These are phyloP conservation scores for Ciconia stormi DNA, from an alignment of 2,113 vertebrate species.

Conservation along the genomic window DNA sequence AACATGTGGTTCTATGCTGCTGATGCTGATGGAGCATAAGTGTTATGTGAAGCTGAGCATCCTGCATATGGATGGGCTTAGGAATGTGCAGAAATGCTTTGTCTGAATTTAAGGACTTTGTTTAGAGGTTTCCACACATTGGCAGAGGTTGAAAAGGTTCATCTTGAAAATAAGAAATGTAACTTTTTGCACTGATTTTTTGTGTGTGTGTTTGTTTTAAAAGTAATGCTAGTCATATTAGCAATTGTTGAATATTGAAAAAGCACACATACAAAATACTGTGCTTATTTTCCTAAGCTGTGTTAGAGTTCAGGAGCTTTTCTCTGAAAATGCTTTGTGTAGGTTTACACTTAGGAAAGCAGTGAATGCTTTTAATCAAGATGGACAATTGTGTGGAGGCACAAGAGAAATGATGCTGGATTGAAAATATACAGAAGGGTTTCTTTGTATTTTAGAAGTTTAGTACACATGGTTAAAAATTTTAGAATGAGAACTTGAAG, in stretches of 20 bases:
- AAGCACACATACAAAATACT: background rate
- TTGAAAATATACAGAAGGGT: background rate
- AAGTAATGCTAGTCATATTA: background rate
- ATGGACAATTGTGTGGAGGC: background rate
- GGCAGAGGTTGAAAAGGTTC: slow-evolving; percentile 23
- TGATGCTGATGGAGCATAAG: background rate
- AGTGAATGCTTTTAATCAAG: background rate
- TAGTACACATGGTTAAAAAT: background rate
- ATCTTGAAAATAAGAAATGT: background rate
- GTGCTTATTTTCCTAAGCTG: background rate
- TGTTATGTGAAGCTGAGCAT: background rate
- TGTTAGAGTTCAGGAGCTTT: background rate
- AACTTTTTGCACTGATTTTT: background rate
- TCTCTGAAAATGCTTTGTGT: background rate
- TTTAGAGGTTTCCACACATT: background rate
- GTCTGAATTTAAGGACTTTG: background rate
- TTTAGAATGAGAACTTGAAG: background rate
- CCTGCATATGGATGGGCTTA: background rate
- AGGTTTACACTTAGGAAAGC: background rate
- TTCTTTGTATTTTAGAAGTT: background rate
- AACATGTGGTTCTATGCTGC: background rate
- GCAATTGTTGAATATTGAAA: background rate
- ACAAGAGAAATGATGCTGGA: background rate
- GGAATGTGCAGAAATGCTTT: background rate
- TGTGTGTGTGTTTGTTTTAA: background rate